Evolutionary conservation across 2,888 invertebrate species (phyloP), one percentile per base, ranked within the genome.

Genomic region (Troides helena): DNA sequence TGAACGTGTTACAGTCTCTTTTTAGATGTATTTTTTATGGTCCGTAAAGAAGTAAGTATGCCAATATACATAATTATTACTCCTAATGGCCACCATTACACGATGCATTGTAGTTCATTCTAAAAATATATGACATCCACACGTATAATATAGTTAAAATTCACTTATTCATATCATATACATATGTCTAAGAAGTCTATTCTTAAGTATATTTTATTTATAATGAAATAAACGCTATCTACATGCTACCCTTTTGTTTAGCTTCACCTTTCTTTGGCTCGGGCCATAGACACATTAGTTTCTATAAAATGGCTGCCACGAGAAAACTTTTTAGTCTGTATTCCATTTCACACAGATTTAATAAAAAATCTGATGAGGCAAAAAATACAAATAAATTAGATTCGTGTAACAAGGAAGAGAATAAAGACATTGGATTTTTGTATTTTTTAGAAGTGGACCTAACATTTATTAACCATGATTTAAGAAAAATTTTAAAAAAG

Each of bases 61-160:
- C 89, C 92, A 93, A 90, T 92, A 90, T 86, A 90, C 92, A 92
- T 92, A 93, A 91, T 93, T 90, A 91, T 92, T 92, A 83, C 83
- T 88, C 84, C 80, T 92, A 93, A 93, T 93, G 93, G 93, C 93
- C 91, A 91, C 93, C 93, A 92, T 92, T 91, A 91, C 91, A 92
- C 89, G 90, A 89, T 87, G 89, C 91, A 89, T 88, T 89, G 88
- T 85, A 83, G 84, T 87, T 88, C 87, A 89, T 87, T 86, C 84
- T 86, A 83, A 68, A 77, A 81, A 83, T 81, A 80, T 82, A 71
- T 78, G 78, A 74, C 76, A 76, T 82, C 80, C 82, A 82, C 81
- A 78, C 75, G 74, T 77, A 75, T 77, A 78, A 74, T 74, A 79
- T 81, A 72, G 77, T 77, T 74, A 77, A 79, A 77, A 74, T 77